Percentiles rank a stretch among this genome's conserved stretches.
Conservation (phyloP, 2,888 invertebrate species). For the Itoplectis maculator region DNA sequence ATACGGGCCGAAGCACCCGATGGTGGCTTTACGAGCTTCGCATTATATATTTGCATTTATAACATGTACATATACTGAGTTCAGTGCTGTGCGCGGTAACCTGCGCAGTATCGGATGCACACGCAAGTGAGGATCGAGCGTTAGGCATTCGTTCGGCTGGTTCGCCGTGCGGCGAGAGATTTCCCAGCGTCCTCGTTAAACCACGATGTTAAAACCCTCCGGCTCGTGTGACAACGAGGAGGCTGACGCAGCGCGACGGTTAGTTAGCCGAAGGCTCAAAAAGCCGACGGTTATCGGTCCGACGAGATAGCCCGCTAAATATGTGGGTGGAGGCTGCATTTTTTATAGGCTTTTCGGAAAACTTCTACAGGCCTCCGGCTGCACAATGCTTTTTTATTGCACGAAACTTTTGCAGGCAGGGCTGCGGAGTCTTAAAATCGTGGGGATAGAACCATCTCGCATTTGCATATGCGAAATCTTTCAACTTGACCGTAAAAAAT, state of each 20-base stretch:
- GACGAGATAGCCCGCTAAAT: too few relatives aligned
- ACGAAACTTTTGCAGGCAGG: too few relatives aligned
- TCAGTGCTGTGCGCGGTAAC: not conserved
- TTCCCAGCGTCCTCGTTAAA: constrained; percentile 71
- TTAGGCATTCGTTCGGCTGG: constrained; percentile 24
- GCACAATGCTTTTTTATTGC: too few relatives aligned
- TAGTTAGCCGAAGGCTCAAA: not conserved
- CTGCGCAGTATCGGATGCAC: constrained; percentile 4
- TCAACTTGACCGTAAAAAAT: too few relatives aligned
- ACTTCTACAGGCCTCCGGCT: not conserved
- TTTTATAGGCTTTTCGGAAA: not conserved
- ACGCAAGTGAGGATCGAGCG: constrained; percentile 17
- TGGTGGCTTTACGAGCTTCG: constrained; percentile 68
- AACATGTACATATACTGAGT: too few relatives aligned
- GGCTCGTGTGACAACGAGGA: not conserved
- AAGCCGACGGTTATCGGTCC: too few relatives aligned
- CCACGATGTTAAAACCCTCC: constrained; percentile 18
- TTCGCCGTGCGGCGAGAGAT: constrained; percentile 45
- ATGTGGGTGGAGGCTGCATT: not conserved
- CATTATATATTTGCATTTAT: constrained; percentile 27
- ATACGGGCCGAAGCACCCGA: constrained; percentile 66
- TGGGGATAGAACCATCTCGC: too few relatives aligned
- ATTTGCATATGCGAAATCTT: too few relatives aligned
- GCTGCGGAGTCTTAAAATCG: too few relatives aligned
- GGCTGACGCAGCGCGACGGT: not conserved